phyloP scores from a whole-genome alignment of 1,140 invertebrate species.

The Laupala kohalensis region DNA sequence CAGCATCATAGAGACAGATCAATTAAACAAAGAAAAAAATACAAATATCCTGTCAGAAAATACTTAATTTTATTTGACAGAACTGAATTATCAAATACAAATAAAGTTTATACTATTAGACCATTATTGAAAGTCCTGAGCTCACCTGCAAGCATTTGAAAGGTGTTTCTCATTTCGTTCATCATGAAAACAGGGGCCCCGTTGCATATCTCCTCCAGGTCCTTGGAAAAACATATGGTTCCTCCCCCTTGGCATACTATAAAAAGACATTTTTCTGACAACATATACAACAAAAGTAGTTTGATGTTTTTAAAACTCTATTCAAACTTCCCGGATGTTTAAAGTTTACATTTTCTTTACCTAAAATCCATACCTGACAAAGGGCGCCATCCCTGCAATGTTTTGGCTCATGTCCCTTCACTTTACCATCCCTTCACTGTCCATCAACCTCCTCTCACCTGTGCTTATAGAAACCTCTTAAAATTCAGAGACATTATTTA shows the following conservation, averaged over 20 bases:
- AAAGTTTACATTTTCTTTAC: neutral
- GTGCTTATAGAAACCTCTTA: neutral
- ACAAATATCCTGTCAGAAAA: neutral
- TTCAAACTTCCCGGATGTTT: neutral
- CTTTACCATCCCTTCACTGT: conserved; percentile 13
- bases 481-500: conserved; percentile 1
- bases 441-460: conserved; percentile 9
- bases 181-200: conserved; percentile 13
- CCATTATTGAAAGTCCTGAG: neutral
- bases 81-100: neutral
- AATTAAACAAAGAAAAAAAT: too few species aligned
- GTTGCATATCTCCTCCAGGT: conserved; percentile 9
- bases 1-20: too few species aligned
- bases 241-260: conserved; percentile 25
- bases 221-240: conserved; percentile 23
- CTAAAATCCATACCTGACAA: conserved; percentile 10
- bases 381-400: conserved; percentile 14
- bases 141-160: conserved; percentile 8
- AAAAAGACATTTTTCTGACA: neutral
- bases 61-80: neutral
- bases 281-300: too few species aligned
- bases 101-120: neutral
- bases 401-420: conserved; percentile 13
- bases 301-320: neutral
- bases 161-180: conserved; percentile 8